Evolutionary conservation across 53 echinoderm and acorn worm genomes (phyloP).

Genomic region (Temnopleurus reevesii): DNA sequence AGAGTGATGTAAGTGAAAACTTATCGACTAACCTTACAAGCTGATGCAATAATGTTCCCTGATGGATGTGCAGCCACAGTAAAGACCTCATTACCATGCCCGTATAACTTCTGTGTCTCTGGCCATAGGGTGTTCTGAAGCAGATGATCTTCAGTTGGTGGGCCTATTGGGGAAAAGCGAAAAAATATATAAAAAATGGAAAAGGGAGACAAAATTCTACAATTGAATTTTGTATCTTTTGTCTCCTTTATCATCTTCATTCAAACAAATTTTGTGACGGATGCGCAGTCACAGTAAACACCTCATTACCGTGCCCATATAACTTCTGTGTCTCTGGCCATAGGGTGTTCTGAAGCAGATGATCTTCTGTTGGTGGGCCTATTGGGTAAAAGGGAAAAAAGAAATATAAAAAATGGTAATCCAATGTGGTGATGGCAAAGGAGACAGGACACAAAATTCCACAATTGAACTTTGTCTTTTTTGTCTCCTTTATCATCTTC

Average conservation of each 20-base stretch:
- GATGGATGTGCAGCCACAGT: constrained; percentile 84
- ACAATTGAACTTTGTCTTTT: no score
- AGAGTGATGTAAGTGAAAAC: no score
- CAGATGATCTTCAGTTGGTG: constrained; percentile 96
- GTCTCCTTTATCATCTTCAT: no score
- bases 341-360: constrained; percentile 93
- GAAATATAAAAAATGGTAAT: no score
- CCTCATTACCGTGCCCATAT: constrained; percentile 95
- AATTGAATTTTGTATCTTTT: no score
- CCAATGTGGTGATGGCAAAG: no score
- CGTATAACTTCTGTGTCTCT: constrained; percentile 94
- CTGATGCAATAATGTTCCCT: constrained; percentile 83
- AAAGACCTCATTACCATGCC: constrained; percentile 94
- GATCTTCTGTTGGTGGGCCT: constrained; percentile 97
- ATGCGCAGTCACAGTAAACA: constrained; percentile 87
- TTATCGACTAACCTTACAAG: constrained; percentile 94
- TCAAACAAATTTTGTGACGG: constrained; percentile 78
- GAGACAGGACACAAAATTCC: no score
- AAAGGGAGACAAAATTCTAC: no score
- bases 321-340: constrained; percentile 98
- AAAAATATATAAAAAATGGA: no score
- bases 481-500: no score
- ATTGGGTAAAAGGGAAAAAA: neutral
- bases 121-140: constrained; percentile 99
- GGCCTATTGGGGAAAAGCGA: constrained; percentile 63